Evolutionary conservation across 2,113 vertebrate genomes (phyloP), one percentile per base, ranked within the genome.

Genomic region (Lepisosteus osseus): DNA sequence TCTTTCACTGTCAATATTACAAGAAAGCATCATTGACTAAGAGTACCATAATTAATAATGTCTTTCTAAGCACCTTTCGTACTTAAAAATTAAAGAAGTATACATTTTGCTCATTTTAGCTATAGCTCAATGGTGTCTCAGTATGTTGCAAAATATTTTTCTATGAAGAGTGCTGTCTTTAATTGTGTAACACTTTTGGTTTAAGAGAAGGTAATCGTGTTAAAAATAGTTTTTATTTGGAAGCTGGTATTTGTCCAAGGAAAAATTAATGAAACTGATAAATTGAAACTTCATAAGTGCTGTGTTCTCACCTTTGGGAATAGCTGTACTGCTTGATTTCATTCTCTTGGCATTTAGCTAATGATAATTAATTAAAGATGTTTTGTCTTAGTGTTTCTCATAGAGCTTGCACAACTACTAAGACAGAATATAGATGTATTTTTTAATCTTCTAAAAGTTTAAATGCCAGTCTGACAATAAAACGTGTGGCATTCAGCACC

Each of bases 401-500:
- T 73, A 54, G 42, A 62, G n/a, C 14, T 57, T 73, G 12, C 67
- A 44, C 55, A 61, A 54, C 61, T 63, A 12, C 64, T 11, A 13
- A 72, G 76, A 79, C 77, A 80, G 74, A 65, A 65, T 44, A 55
- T n/a, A 69, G 78, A 84, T 81, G 78, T 80, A 81, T 79, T 55
- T 55, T 51, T 29, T 61, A 0, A 73, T 64, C 65, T 77, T 71
- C 66, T 65, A 73, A 80, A 55, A 68, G 56, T 73, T 72, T 82
- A 72, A 72, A 77, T 68, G 74, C 72, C 67, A 64, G 47, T 51
- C 47, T 51, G 9, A 51, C 44, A 67, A 66, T 57, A 73, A 78
- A 72, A 78, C 64, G 29, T 29, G 29, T 29, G 61, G 67, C 62
- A 62, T 17, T 56, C 67, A 70, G 68, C 43, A 64, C 64, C 68